A percentile compares a stretch with the other conserved stretches of the same genome.
Evolutionary conservation across 1,140 invertebrate genomes (phyloP).

Genomic region (Papilio dardanus): DNA sequence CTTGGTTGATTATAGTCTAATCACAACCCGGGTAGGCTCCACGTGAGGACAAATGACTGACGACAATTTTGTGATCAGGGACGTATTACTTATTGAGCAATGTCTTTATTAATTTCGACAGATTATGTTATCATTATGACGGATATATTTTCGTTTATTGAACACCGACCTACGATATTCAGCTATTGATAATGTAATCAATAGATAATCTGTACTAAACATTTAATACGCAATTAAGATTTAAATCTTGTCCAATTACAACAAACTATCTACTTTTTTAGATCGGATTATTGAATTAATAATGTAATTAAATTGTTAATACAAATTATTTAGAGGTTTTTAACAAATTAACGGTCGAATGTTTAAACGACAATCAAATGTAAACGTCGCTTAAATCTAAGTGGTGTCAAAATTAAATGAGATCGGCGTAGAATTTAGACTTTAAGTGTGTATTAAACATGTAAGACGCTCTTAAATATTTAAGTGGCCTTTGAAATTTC

Average conservation of each 20-base stretch:
- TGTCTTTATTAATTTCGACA: not conserved
- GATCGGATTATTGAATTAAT: not conserved
- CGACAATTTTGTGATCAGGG: no score
- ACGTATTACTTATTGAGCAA: not conserved
- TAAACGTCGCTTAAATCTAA: no score
- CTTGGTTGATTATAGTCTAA: no score
- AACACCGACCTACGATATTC: slow-evolving; percentile 1
- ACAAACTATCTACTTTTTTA: not conserved
- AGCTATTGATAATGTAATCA: not conserved
- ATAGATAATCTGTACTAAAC: not conserved
- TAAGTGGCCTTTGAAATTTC: not conserved
- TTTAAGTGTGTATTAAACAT: no score
- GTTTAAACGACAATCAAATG: no score
- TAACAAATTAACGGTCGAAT: no score
- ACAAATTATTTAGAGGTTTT: not conserved
- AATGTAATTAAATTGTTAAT: not conserved
- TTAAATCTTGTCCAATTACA: not conserved
- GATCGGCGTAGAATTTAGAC: no score
- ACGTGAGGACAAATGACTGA: no score
- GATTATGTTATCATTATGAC: not conserved
- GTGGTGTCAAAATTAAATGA: no score
- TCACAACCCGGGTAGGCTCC: no score
- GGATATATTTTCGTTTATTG: not conserved
- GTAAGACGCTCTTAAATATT: no score
- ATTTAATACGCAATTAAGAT: not conserved